phyloP scores from a whole-genome alignment of 2,888 invertebrate genomes.

The Dasypolia templi region DNA sequence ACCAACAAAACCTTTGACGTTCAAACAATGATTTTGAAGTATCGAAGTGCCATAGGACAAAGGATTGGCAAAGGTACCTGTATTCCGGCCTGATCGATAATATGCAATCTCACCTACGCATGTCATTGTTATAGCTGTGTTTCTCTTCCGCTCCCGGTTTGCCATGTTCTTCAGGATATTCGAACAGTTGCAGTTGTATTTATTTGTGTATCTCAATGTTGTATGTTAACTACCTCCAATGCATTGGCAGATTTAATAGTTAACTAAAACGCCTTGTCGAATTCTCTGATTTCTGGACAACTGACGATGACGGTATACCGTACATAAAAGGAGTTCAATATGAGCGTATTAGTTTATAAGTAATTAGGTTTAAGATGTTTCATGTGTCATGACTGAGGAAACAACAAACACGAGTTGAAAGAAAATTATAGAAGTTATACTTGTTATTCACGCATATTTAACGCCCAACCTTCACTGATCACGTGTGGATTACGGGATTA shows the following conservation, averaged over 20 bases:
- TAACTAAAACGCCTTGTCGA: not conserved
- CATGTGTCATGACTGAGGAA: not conserved
- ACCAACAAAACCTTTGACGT: not conserved
- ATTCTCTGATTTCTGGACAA: not conserved
- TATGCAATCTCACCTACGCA: not conserved
- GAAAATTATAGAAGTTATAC: too few species aligned
- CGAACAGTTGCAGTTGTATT: not conserved
- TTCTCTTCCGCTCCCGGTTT: not conserved
- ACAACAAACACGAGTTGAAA: not conserved
- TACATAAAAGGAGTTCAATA: not conserved
- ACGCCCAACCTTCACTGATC: not conserved
- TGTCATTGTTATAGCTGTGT: not conserved
- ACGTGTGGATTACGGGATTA: too few species aligned
- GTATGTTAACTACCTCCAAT: not conserved
- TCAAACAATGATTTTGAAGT: not conserved
- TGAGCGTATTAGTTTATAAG: not conserved
- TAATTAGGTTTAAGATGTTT: not conserved
- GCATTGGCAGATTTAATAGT: not conserved
- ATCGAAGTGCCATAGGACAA: not conserved
- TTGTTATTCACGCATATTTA: not conserved
- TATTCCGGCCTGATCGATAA: not conserved
- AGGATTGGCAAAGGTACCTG: not conserved
- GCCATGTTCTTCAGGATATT: not conserved
- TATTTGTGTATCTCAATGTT: not conserved
- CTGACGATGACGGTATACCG: not conserved